Evolutionary conservation across 2,888 invertebrate species (phyloP).

Genomic region (Ophion ellenae): DNA sequence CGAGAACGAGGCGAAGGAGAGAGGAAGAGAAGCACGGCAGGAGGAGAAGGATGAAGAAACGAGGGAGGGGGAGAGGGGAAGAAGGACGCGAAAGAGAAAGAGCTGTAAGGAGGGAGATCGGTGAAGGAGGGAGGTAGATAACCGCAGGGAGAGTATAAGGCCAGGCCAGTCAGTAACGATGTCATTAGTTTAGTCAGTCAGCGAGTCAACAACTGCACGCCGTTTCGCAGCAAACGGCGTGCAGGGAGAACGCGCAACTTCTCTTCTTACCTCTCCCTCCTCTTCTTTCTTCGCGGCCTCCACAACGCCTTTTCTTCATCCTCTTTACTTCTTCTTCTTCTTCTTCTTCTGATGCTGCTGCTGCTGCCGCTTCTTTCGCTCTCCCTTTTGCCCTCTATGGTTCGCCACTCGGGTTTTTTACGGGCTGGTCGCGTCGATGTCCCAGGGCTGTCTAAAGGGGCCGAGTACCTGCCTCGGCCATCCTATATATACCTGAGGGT

Average conservation of each 20-base stretch:
- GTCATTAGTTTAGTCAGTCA: slow-evolving; percentile 83
- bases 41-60: slow-evolving; percentile 56
- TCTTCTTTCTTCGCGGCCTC: slow-evolving; percentile 32
- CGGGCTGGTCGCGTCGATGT: slow-evolving; percentile 46
- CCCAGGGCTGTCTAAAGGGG: slow-evolving; percentile 63
- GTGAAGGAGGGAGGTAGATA: slow-evolving; percentile 64
- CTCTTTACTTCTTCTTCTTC: slow-evolving; percentile 43
- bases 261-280: slow-evolving; percentile 44
- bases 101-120: slow-evolving; percentile 46
- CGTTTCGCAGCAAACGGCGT: slow-evolving; percentile 72
- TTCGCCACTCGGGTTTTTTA: slow-evolving; percentile 55
- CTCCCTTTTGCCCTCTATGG: slow-evolving; percentile 25
- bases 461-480: slow-evolving; percentile 58
- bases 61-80: slow-evolving; percentile 39
- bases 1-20: slow-evolving; percentile 41
- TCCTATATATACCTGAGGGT: slow-evolving; percentile 47
- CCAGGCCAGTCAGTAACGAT: slow-evolving; percentile 82
- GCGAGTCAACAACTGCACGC: slow-evolving; percentile 81
- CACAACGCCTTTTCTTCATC: slow-evolving; percentile 39
- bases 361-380: slow-evolving; percentile 24
- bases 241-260: slow-evolving; percentile 42
- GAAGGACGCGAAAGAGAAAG: slow-evolving; percentile 48
- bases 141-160: slow-evolving; percentile 73
- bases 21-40: slow-evolving; percentile 37
- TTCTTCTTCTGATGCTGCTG: slow-evolving; percentile 37